Evolutionary conservation across 2,113 vertebrate species (phyloP).

Genomic region (Condylura cristata): DNA sequence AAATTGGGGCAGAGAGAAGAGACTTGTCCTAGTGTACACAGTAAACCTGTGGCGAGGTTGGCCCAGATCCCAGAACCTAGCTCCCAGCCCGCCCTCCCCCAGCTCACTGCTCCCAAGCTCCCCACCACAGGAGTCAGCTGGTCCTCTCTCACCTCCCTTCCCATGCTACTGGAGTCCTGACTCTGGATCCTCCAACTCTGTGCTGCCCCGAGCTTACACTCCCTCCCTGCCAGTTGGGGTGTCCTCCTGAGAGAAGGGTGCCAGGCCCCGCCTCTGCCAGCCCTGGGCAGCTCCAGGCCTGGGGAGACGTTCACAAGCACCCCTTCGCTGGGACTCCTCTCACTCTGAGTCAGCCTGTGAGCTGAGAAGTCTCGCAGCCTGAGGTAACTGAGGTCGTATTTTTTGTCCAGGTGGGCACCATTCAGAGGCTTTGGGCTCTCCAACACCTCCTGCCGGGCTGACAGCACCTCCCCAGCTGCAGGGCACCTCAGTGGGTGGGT

Average conservation of each 20-base stretch:
- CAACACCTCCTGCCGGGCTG: not conserved
- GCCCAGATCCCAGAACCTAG: not conserved
- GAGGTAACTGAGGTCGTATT: not conserved
- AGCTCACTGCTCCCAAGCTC: not conserved
- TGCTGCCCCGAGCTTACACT: too few species aligned
- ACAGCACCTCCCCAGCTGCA: not conserved
- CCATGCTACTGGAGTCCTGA: not conserved
- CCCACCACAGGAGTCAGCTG: not conserved
- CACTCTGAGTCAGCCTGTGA: not conserved
- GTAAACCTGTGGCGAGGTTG: not conserved
- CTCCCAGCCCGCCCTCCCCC: not conserved
- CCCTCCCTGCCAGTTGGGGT: too few species aligned
- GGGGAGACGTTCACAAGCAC: not conserved
- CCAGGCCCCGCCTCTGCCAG: not conserved
- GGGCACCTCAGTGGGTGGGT: not conserved
- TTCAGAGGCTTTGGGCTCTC: not conserved
- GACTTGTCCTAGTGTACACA: not conserved
- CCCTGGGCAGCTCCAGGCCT: not conserved
- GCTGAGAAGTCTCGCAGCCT: not conserved
- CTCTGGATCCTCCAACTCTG: not conserved
- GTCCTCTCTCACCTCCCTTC: not conserved
- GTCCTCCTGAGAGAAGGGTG: not conserved
- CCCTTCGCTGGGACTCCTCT: not conserved
- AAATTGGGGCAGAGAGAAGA: not conserved
- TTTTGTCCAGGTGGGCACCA: not conserved